phyloP scores from a whole-genome alignment of 2,113 vertebrate genomes.

The Petroica traversi region DNA sequence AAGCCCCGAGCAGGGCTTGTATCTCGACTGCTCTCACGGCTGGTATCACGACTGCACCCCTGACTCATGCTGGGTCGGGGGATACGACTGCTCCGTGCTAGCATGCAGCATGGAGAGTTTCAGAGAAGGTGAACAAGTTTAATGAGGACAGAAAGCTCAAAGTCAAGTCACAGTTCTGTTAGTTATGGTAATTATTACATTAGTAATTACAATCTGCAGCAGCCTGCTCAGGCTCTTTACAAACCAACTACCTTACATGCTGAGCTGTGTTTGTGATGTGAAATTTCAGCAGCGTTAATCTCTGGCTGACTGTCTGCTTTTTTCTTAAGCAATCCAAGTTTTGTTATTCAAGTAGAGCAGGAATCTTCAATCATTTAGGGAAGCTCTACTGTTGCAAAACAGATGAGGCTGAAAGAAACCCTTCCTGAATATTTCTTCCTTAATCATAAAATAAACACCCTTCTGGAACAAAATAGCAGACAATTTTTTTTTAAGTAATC shows the following conservation, averaged over 20 bases:
- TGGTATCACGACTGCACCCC: conserved; percentile 99
- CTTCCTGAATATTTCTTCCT: background rate
- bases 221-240: conserved; percentile 12
- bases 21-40: conserved; percentile 99
- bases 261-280: conserved; percentile 2
- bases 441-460: background rate
- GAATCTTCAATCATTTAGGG: conserved; percentile 26
- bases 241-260: conserved; percentile 10
- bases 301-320: conserved; percentile 1
- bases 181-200: conserved; percentile 72
- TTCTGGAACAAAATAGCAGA: background rate
- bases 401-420: conserved; percentile 8
- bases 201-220: conserved; percentile 49
- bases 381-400: conserved; percentile 44
- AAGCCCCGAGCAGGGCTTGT: conserved; percentile 99
- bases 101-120: conserved; percentile 94
- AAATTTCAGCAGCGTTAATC: background rate
- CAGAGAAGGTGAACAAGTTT: conserved; percentile 94
- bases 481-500: background rate
- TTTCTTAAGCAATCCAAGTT: conserved; percentile 27
- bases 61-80: conserved; percentile 99
- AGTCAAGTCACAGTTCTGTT: conserved; percentile 77
- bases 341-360: conserved; percentile 38
- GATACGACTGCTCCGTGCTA: conserved; percentile 99
- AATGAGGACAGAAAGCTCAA: conserved; percentile 87